phyloP scores from a whole-genome alignment of 1,140 invertebrate species.

The Drosophila auraria region DNA sequence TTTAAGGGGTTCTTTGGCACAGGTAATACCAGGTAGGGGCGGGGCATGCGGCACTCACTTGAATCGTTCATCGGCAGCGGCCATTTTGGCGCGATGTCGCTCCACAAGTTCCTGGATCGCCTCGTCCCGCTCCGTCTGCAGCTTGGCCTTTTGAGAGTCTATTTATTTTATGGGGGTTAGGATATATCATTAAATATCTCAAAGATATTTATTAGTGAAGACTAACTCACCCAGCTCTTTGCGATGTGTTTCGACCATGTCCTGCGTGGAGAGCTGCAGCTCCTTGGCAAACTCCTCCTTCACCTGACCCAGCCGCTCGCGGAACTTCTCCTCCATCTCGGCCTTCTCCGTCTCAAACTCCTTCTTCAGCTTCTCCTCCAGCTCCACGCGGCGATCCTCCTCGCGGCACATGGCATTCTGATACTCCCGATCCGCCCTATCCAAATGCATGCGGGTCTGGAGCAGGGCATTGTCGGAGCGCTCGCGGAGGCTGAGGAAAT shows the following conservation, averaged over 20 bases:
- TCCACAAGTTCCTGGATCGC: conserved; percentile 86
- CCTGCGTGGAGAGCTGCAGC: conserved; percentile 85
- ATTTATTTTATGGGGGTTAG: not conserved
- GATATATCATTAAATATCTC: not conserved
- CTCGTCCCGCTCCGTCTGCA: conserved; percentile 86
- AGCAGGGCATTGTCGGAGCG: conserved; percentile 78
- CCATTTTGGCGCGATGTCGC: conserved; percentile 86
- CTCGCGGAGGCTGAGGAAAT: conserved; percentile 77
- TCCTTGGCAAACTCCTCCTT: conserved; percentile 84
- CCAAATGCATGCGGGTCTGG: conserved; percentile 84
- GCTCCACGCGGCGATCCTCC: conserved; percentile 86
- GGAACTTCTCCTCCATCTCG: conserved; percentile 84
- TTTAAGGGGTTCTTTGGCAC: not conserved
- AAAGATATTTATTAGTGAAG: too few relatives aligned
- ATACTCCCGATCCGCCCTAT: conserved; percentile 84
- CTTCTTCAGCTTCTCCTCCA: conserved; percentile 63
- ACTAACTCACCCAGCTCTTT: conserved; percentile 86
- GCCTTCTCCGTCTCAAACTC: conserved; percentile 77
- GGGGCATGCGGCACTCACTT: conserved; percentile 68
- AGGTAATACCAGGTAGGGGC: not conserved
- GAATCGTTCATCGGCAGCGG: conserved; percentile 85
- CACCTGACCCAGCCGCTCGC: conserved; percentile 76
- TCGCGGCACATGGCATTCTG: conserved; percentile 87
- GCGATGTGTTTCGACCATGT: conserved; percentile 86
- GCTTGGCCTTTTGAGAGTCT: conserved; percentile 86